Conservation (phyloP, 2,797 vertebrate species). For the Discoglossus pictus region DNA sequence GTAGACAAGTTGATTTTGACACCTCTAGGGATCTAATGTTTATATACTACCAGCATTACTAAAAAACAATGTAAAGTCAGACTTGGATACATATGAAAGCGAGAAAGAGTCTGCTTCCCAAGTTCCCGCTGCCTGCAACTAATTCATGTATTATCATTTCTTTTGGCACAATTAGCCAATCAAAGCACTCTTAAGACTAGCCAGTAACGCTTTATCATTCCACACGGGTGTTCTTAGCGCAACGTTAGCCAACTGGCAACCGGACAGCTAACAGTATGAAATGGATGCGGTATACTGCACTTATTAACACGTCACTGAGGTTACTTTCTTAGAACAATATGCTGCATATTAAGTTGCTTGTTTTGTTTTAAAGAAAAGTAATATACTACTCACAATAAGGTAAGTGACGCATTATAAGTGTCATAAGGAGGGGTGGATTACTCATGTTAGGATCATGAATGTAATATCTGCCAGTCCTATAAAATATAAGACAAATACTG, state of each 20-base stretch:
- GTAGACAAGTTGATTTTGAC: background rate
- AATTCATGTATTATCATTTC: constrained; percentile 9
- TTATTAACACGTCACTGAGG: background rate
- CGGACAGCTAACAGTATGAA: constrained; percentile 1
- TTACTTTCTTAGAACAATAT: background rate
- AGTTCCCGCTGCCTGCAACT: constrained; percentile 3
- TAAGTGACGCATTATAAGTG: background rate
- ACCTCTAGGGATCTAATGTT: background rate
- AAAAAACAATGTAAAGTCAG: background rate
- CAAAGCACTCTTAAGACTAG: background rate
- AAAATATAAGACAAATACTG: too few relatives aligned
- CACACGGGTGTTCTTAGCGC: constrained; percentile 3
- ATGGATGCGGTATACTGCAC: background rate
- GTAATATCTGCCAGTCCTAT: too few relatives aligned
- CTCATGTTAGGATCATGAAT: too few relatives aligned
- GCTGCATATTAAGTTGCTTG: background rate
- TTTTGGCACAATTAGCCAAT: constrained; percentile 13
- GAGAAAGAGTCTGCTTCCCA: background rate
- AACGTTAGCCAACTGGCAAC: background rate
- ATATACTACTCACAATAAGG: background rate
- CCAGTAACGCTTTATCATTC: constrained; percentile 6
- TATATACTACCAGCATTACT: background rate
- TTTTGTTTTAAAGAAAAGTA: background rate
- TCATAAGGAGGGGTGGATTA: too few relatives aligned
- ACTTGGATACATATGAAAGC: constrained; percentile 16